These are phyloP conservation scores for Acronicta alni DNA, from an alignment of 2,888 invertebrate species.

Conservation along the genomic window DNA sequence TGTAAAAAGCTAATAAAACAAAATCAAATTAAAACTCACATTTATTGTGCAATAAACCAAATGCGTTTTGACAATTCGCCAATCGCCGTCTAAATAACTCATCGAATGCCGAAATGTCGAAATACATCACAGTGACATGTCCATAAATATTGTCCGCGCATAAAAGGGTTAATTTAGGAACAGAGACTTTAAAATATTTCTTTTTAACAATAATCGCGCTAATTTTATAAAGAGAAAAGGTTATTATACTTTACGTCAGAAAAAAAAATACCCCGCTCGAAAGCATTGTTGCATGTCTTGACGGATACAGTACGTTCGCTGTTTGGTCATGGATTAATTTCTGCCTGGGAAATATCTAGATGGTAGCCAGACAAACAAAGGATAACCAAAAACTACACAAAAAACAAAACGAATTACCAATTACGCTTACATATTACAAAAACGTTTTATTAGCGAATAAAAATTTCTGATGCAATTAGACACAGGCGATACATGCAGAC, in stretches of 20 bases:
- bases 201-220: slow-evolving; percentile 53
- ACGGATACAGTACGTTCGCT: slow-evolving; percentile 47
- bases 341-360: slow-evolving; percentile 63
- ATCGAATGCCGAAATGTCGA: slow-evolving; percentile 63
- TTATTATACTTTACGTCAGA: slow-evolving; percentile 13
- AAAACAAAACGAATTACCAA: slow-evolving; percentile 72
- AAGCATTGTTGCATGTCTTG: slow-evolving; percentile 19
- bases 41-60: slow-evolving; percentile 60
- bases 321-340: slow-evolving; percentile 53
- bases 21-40: slow-evolving; percentile 54
- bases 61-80: slow-evolving; percentile 66
- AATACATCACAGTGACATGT: slow-evolving; percentile 63
- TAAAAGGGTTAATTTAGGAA: slow-evolving; percentile 61
- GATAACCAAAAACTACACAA: slow-evolving; percentile 51
- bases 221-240: slow-evolving; percentile 54
- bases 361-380: slow-evolving; percentile 64
- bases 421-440: slow-evolving; percentile 65
- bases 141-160: slow-evolving; percentile 71
- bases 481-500: slow-evolving; percentile 68
- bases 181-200: slow-evolving; percentile 28
- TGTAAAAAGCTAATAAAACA: slow-evolving; percentile 51
- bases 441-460: slow-evolving; percentile 69
- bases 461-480: slow-evolving; percentile 72
- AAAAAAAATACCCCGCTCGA: slow-evolving; percentile 18
- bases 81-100: slow-evolving; percentile 68